A percentile compares a stretch with the other conserved stretches of the same genome.
phyloP scores from a whole-genome alignment of 35 echinoderm and acorn worm species.

The Strongylocentrotus purpuratus region DNA sequence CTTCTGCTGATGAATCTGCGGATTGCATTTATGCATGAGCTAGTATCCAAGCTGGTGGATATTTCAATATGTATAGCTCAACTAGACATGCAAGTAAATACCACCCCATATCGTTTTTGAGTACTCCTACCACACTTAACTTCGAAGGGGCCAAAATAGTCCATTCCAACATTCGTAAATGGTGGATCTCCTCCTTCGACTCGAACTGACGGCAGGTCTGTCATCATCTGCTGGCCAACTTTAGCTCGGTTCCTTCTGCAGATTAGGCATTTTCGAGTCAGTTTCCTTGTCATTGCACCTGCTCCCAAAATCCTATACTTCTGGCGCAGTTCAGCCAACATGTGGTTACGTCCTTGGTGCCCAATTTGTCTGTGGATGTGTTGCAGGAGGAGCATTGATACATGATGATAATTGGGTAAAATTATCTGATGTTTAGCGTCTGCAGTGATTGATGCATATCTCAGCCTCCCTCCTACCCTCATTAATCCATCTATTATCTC shows the following conservation, averaged over 20 bases:
- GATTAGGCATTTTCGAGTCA: constrained; percentile 31
- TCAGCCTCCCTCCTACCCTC: constrained; percentile 61
- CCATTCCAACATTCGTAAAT: constrained; percentile 41
- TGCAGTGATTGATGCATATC: constrained; percentile 44
- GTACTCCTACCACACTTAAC: background rate
- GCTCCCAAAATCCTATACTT: constrained; percentile 32
- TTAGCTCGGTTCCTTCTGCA: constrained; percentile 27
- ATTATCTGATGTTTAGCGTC: constrained; percentile 60
- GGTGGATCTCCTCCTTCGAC: constrained; percentile 47
- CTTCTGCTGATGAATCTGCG: constrained; percentile 53
- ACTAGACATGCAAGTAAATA: constrained; percentile 45
- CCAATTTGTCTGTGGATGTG: constrained; percentile 43
- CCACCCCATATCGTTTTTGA: constrained; percentile 25
- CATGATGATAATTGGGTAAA: constrained; percentile 51
- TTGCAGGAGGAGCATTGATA: constrained; percentile 50
- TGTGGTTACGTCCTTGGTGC: constrained; percentile 65
- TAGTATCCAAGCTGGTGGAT: constrained; percentile 37
- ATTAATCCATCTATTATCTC: constrained; percentile 55
- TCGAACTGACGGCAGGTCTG: constrained; percentile 53
- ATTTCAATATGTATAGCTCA: constrained; percentile 55
- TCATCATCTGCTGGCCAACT: constrained; percentile 45
- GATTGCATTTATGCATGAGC: constrained; percentile 55
- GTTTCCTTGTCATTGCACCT: background rate
- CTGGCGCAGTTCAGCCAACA: constrained; percentile 3
- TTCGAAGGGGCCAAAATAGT: constrained; percentile 46